Conservation (phyloP, 2,797 vertebrate genomes). For the Bufotes viridis region DNA sequence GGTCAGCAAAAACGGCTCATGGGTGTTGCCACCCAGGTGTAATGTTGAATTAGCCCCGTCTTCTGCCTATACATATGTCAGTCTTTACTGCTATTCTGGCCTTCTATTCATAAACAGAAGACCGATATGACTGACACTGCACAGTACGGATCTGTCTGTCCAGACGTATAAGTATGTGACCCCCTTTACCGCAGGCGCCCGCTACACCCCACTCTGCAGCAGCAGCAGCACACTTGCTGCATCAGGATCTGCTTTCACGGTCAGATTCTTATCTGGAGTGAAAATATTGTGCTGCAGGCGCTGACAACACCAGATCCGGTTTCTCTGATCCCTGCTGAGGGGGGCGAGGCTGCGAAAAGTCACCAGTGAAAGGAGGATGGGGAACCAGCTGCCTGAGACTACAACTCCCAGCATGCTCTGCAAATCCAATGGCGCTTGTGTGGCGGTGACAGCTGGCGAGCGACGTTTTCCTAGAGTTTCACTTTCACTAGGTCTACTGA, state of each 20-base stretch:
- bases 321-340: slow-evolving; percentile 26
- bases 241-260: slow-evolving; percentile 45
- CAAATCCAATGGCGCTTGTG: not conserved
- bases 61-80: too few relatives aligned
- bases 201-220: too few relatives aligned
- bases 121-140: too few relatives aligned
- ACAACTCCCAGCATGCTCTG: slow-evolving; percentile 2
- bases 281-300: slow-evolving; percentile 51
- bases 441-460: not conserved
- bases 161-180: not conserved
- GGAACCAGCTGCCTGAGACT: not conserved
- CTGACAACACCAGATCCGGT: slow-evolving; percentile 39
- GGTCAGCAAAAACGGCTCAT: too few relatives aligned
- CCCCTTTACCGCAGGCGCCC: not conserved
- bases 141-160: too few relatives aligned
- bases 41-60: too few relatives aligned
- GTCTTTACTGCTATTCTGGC: too few relatives aligned
- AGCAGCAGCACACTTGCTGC: not conserved
- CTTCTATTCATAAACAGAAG: too few relatives aligned
- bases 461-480: not conserved
- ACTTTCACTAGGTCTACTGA: not conserved
- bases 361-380: not conserved
- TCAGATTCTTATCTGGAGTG: slow-evolving; percentile 57
- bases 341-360: not conserved
- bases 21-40: too few relatives aligned